Percentiles rank a stretch among this genome's conserved stretches.
phyloP scores from a whole-genome alignment of 1,140 invertebrate species.

The Drosophila burlai region DNA sequence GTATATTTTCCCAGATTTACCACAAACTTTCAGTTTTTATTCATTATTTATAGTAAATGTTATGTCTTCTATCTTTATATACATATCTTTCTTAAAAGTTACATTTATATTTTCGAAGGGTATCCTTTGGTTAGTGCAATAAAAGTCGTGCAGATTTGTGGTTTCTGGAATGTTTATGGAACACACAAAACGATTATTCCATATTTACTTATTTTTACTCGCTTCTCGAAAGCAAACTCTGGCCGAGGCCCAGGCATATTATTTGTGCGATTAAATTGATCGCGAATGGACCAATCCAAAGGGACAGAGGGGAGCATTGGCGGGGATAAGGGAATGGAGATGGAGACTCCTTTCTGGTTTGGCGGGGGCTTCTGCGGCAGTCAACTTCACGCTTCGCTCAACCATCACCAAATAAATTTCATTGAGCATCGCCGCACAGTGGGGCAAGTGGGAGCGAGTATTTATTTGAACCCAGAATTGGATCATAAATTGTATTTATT shows the following conservation, averaged over 20 bases:
- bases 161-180: conserved; percentile 54
- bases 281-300: conserved; percentile 55
- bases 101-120: neutral
- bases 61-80: no score
- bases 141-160: neutral
- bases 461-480: neutral
- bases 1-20: no score
- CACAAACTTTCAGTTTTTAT: neutral
- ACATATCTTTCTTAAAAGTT: neutral
- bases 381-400: conserved; percentile 84
- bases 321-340: neutral
- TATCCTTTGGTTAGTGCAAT: neutral
- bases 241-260: conserved; percentile 61
- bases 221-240: conserved; percentile 31
- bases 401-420: conserved; percentile 85
- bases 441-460: neutral
- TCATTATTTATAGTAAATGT: no score
- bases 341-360: conserved; percentile 44
- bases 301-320: neutral
- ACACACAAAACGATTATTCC: conserved; percentile 81
- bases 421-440: conserved; percentile 75
- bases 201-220: conserved; percentile 83
- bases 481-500: neutral
- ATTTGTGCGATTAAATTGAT: conserved; percentile 85
- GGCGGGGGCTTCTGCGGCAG: conserved; percentile 77